Evolutionary conservation across 2,888 invertebrate genomes (phyloP).

Genomic region (Formica aserva): DNA sequence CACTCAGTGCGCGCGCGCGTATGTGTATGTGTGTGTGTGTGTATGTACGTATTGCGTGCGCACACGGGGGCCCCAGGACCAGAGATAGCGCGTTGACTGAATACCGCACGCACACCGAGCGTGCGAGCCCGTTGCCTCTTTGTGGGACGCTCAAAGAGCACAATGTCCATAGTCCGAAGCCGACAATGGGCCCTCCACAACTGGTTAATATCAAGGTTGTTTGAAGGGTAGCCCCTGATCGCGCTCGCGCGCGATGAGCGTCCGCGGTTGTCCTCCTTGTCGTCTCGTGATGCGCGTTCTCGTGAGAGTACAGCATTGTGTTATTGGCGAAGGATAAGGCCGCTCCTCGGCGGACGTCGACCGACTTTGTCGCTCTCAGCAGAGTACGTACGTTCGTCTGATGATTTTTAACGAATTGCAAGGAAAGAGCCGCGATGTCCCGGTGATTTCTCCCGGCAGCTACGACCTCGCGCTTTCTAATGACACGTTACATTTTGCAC

Average conservation of each 20-base stretch:
- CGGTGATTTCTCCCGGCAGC: slow-evolving; percentile 53
- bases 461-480: slow-evolving; percentile 52
- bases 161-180: slow-evolving; percentile 81
- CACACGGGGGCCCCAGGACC: slow-evolving; percentile 34
- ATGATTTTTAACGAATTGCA: slow-evolving; percentile 41
- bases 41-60: slow-evolving; percentile 56
- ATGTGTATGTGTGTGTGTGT: slow-evolving; percentile 60
- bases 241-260: slow-evolving; percentile 57
- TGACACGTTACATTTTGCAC: slow-evolving; percentile 51
- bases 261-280: slow-evolving; percentile 52
- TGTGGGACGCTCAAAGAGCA: slow-evolving; percentile 81
- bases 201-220: slow-evolving; percentile 83
- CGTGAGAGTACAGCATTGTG: slow-evolving; percentile 56
- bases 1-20: slow-evolving; percentile 68
- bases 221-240: slow-evolving; percentile 77
- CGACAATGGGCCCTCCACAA: slow-evolving; percentile 81
- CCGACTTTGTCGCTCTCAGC: slow-evolving; percentile 39
- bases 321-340: slow-evolving; percentile 35
- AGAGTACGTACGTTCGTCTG: neutral
- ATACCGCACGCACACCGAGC: slow-evolving; percentile 75
- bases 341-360: slow-evolving; percentile 28
- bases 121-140: slow-evolving; percentile 73
- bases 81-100: slow-evolving; percentile 71
- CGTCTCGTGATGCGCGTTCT: slow-evolving; percentile 47
- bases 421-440: slow-evolving; percentile 31